Evolutionary conservation across 2,888 invertebrate genomes (phyloP).

Genomic region (Eugnorisma glareosa): DNA sequence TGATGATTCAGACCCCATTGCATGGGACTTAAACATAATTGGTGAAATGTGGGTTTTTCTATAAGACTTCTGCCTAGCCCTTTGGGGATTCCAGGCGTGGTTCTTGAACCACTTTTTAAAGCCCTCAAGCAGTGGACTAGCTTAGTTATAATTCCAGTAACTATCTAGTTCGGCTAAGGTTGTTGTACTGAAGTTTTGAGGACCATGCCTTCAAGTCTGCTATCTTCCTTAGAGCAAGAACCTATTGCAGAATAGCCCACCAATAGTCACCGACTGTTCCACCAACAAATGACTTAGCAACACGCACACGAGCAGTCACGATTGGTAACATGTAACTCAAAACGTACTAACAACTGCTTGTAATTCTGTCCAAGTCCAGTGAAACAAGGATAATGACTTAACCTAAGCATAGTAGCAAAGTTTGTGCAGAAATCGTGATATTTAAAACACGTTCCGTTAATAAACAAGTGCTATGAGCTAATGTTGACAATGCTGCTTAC

Average conservation of each 20-base stretch:
- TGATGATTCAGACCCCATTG: background rate
- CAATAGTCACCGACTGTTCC: background rate
- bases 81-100: background rate
- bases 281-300: background rate
- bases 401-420: constrained; percentile 15
- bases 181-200: background rate
- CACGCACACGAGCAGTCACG: constrained; percentile 25
- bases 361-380: constrained; percentile 45
- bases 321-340: background rate
- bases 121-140: background rate
- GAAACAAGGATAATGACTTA: constrained; percentile 44
- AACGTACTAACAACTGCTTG: constrained; percentile 31
- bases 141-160: background rate
- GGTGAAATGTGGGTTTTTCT: background rate
- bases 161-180: background rate
- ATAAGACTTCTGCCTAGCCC: too few relatives aligned
- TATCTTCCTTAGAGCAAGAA: background rate
- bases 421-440: constrained; percentile 42
- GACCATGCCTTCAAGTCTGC: background rate
- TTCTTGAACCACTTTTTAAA: background rate
- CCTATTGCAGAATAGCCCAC: background rate
- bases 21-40: background rate
- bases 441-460: constrained; percentile 26
- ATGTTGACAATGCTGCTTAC: constrained; percentile 45
- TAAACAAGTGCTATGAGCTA: constrained; percentile 36